Evolutionary conservation across 2,113 vertebrate genomes (phyloP).

Genomic region (Oreochromis aureus): DNA sequence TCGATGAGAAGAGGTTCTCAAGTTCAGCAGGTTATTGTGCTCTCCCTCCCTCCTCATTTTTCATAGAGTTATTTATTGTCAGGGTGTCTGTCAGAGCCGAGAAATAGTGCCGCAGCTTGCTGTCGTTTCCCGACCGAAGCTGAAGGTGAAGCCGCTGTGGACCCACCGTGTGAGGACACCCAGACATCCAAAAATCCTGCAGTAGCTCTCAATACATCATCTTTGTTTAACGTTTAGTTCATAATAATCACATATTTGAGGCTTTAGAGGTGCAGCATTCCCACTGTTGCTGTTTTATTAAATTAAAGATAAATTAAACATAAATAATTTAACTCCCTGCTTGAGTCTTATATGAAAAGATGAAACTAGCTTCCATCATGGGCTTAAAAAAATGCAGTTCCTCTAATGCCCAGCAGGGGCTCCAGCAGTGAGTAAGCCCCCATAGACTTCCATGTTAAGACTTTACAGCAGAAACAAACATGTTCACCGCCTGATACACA

Average conservation of each 20-base stretch:
- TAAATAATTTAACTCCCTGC: not conserved
- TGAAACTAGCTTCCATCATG: not conserved
- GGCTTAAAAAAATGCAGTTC: not conserved
- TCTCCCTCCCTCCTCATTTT: slow-evolving; percentile 37
- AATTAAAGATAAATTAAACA: not conserved
- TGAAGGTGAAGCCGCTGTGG: not conserved
- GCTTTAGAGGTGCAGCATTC: not conserved
- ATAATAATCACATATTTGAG: not conserved
- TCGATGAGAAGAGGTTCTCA: slow-evolving; percentile 58
- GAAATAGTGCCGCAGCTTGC: not conserved
- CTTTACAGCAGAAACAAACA: not conserved
- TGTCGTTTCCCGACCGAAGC: not conserved
- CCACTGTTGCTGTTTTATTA: not conserved
- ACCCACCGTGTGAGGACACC: not conserved
- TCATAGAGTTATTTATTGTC: slow-evolving; percentile 60
- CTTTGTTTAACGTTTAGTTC: not conserved
- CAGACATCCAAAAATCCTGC: not conserved
- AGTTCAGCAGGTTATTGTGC: slow-evolving; percentile 60
- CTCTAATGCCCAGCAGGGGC: not conserved
- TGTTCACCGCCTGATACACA: not conserved
- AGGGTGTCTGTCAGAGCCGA: not conserved
- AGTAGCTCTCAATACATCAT: not conserved
- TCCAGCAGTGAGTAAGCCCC: not conserved
- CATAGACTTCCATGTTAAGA: not conserved
- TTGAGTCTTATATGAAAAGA: not conserved